These are phyloP conservation scores for Agrilus mali DNA, from an alignment of 2,888 invertebrate species.

Conservation along the genomic window DNA sequence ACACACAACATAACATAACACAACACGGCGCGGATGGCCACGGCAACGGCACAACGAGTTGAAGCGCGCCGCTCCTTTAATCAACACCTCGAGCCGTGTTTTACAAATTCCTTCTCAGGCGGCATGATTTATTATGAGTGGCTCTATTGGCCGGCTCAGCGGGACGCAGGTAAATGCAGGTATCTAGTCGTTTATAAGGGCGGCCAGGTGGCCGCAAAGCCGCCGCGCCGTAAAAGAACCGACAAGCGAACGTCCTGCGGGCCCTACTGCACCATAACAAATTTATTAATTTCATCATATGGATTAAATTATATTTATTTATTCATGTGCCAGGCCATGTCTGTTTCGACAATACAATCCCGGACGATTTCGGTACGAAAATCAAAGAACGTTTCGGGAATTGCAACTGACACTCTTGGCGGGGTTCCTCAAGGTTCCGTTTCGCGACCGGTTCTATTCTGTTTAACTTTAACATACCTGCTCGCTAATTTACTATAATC, in stretches of 20 bases:
- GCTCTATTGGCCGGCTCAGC: slow-evolving; percentile 32
- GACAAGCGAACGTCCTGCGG: slow-evolving; percentile 20
- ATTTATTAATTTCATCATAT: slow-evolving; percentile 21
- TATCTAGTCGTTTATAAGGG: slow-evolving; percentile 25
- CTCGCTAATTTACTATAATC: too few relatives aligned
- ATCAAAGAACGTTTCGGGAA: too few relatives aligned
- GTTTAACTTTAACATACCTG: too few relatives aligned
- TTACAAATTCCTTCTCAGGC: slow-evolving; percentile 32
- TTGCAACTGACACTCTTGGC: too few relatives aligned
- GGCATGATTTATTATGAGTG: slow-evolving; percentile 33
- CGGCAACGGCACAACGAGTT: slow-evolving; percentile 10
- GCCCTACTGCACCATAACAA: slow-evolving; percentile 24
- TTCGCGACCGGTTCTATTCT: too few relatives aligned
- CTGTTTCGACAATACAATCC: not conserved
- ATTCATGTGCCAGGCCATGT: slow-evolving; percentile 5
- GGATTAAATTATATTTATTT: slow-evolving; percentile 8
- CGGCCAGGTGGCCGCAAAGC: slow-evolving; percentile 26
- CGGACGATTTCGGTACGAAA: not conserved
- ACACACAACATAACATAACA: too few relatives aligned
- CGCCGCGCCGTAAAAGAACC: slow-evolving; percentile 21
- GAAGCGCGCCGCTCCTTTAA: slow-evolving; percentile 30
- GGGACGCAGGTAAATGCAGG: slow-evolving; percentile 27
- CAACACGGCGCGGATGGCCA: too few relatives aligned
- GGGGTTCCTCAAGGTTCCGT: too few relatives aligned
- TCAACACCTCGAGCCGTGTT: slow-evolving; percentile 33